Evolutionary conservation across 2,888 invertebrate species (phyloP).

Genomic region (Drosophila robusta): DNA sequence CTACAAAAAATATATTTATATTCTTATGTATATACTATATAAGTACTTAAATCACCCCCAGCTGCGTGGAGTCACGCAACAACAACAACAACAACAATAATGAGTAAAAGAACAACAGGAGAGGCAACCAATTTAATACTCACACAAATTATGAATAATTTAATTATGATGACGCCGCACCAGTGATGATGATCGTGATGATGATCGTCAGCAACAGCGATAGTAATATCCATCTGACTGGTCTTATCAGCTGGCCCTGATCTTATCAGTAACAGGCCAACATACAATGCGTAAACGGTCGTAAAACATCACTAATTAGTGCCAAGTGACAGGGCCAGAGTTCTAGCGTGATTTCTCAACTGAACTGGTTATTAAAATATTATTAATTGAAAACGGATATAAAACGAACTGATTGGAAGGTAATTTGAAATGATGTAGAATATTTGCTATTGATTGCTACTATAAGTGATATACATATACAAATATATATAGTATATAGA

Average conservation of each 20-base stretch:
- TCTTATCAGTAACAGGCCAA: constrained; percentile 34
- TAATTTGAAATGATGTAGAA: too few relatives aligned
- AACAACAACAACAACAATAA: constrained; percentile 1
- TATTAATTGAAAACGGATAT: neutral
- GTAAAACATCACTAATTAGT: constrained; percentile 54
- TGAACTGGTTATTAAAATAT: neutral
- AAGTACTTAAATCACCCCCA: constrained; percentile 18
- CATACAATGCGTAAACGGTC: constrained; percentile 43
- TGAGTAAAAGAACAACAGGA: constrained; percentile 1
- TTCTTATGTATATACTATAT: neutral
- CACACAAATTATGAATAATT: constrained; percentile 26
- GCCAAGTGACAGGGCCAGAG: constrained; percentile 32
- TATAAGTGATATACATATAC: too few relatives aligned
- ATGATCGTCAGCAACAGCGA: neutral
- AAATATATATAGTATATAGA: too few relatives aligned
- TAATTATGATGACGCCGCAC: constrained; percentile 23
- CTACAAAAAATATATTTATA: constrained; percentile 15
- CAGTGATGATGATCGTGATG: constrained; percentile 2
- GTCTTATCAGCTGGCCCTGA: constrained; percentile 25
- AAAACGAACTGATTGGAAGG: neutral
- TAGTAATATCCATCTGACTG: neutral
- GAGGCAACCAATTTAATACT: neutral
- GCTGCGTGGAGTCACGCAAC: constrained; percentile 22
- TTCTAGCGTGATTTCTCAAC: constrained; percentile 5
- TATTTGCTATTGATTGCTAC: too few relatives aligned